A percentile compares a stretch with the other conserved stretches of the same genome.
These are phyloP conservation scores for Gallirallus australis DNA, from an alignment of 2,797 vertebrate species.

Conservation along the genomic window DNA sequence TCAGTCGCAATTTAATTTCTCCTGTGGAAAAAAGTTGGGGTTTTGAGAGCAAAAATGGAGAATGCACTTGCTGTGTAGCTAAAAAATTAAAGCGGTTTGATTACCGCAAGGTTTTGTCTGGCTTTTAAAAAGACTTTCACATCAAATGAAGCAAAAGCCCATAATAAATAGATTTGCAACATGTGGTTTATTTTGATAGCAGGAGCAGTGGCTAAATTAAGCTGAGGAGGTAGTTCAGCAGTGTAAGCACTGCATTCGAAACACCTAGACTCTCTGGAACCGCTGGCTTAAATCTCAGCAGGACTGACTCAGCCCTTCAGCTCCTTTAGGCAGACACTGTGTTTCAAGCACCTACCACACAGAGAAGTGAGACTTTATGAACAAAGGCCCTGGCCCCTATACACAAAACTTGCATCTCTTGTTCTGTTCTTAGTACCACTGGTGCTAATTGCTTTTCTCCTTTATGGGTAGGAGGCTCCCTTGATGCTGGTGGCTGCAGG, in stretches of 20 bases:
- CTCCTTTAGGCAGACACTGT: background rate
- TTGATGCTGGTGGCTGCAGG: background rate
- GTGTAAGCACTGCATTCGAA: background rate
- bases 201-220: background rate
- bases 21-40: background rate
- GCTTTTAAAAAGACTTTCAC: background rate
- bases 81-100: background rate
- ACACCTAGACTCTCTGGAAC: slow-evolving; percentile 46
- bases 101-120: background rate
- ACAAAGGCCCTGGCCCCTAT: background rate
- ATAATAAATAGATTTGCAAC: slow-evolving; percentile 25
- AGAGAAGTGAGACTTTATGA: background rate
- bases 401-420: background rate
- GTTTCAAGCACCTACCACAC: background rate
- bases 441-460: background rate
- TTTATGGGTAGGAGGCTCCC: background rate
- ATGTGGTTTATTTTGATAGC: background rate
- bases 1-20: slow-evolving; percentile 4
- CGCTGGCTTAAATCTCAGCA: background rate
- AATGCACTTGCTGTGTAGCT: background rate
- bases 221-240: background rate
- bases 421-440: background rate
- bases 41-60: background rate
- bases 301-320: background rate
- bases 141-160: background rate